Evolutionary conservation across 64 coral and sea anemone genomes (phyloP).

Genomic region (Hydrozoanthus tunicans): DNA sequence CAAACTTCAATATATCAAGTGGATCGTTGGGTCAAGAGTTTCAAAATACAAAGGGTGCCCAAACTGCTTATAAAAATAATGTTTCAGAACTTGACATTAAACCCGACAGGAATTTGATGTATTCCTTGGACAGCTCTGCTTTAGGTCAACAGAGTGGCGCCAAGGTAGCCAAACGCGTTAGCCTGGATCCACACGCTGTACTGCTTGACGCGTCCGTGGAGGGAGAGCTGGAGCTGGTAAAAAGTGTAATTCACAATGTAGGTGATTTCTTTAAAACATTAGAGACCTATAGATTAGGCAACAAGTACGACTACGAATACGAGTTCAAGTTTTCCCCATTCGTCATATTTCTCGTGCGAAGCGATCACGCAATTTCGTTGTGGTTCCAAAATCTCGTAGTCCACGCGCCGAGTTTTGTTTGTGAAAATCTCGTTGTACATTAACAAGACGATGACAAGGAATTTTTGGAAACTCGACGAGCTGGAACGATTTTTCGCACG

Average conservation of each 20-base stretch:
- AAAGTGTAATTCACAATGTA: slow-evolving; percentile 74
- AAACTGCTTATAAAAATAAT: not conserved
- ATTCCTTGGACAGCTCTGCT: slow-evolving; percentile 26
- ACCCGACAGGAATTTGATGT: not conserved
- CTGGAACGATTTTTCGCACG: too few species aligned
- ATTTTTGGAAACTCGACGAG: too few species aligned
- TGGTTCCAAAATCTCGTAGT: too few species aligned
- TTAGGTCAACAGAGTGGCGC: not conserved
- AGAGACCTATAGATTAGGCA: not conserved
- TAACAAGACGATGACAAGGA: too few species aligned
- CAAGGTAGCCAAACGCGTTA: slow-evolving; percentile 41
- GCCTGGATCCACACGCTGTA: slow-evolving; percentile 92
- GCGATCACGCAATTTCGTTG: too few species aligned
- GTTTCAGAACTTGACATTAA: not conserved
- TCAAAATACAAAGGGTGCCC: not conserved
- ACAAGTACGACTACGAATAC: too few species aligned
- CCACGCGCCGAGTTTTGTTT: too few species aligned
- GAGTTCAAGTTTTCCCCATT: too few species aligned
- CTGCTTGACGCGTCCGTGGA: slow-evolving; percentile 93
- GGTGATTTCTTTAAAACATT: slow-evolving; percentile 3
- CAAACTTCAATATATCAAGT: not conserved
- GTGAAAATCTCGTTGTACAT: too few species aligned
- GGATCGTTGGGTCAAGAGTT: not conserved
- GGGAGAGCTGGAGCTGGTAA: slow-evolving; percentile 93
- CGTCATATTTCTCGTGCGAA: too few species aligned